phyloP scores from a whole-genome alignment of 1,140 invertebrate genomes.

The Pomacea maculata region DNA sequence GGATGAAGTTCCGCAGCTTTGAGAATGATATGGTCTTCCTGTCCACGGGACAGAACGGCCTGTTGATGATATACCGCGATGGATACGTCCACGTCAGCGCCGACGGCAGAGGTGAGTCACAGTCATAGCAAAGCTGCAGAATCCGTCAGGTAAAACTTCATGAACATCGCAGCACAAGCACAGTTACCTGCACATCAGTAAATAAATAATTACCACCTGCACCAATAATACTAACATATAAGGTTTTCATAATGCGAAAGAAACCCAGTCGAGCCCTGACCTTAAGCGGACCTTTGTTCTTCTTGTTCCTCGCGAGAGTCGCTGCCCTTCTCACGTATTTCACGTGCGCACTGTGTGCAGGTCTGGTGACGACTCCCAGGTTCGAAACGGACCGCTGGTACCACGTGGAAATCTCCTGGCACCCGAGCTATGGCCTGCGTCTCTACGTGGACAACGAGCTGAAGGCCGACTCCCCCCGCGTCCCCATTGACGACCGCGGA shows the following conservation, averaged over 20 bases:
- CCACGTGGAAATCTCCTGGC: conserved; percentile 61
- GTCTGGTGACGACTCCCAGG: conserved; percentile 35
- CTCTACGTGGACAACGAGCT: conserved; percentile 57
- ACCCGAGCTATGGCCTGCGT: conserved; percentile 53
- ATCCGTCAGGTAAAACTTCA: too few species aligned
- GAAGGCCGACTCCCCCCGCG: conserved; percentile 29
- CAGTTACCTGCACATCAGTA: too few species aligned
- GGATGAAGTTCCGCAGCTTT: conserved; percentile 50
- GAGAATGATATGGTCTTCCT: conserved; percentile 56
- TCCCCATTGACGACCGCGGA: conserved; percentile 12
- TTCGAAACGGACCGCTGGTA: conserved; percentile 53
- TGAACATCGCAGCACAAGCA: too few species aligned
- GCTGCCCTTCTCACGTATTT: too few species aligned
- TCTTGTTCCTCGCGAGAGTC: too few species aligned
- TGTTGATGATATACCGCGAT: conserved; percentile 49
- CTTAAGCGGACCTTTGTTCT: too few species aligned
- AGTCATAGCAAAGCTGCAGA: too few species aligned
- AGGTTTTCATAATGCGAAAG: too few species aligned
- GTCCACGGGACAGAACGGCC: conserved; percentile 53
- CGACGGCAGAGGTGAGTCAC: conserved; percentile 29
- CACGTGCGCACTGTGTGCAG: conserved; percentile 22
- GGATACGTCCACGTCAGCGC: conserved; percentile 49
- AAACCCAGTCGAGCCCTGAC: too few species aligned
- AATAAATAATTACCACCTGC: too few species aligned
- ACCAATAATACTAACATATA: too few species aligned